Evolutionary conservation across 2,113 vertebrate genomes (phyloP), one percentile per base, ranked within the genome.

Genomic region (Aptenodytes forsteri): DNA sequence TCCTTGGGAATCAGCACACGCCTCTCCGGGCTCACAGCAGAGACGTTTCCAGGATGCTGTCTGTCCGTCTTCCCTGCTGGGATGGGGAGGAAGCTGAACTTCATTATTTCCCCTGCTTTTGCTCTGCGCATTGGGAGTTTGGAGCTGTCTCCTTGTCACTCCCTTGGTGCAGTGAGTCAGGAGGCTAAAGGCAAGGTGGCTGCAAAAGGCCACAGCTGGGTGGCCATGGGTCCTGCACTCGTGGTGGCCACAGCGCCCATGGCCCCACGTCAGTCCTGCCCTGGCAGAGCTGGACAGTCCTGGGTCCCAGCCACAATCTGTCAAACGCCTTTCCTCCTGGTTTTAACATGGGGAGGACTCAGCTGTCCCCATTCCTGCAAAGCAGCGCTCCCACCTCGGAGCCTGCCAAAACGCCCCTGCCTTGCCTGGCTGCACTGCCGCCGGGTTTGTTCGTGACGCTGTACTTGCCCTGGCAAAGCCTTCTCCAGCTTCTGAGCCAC

Each of bases 171-270:
- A 71, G 46, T 6, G 3, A 66, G 30, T 23, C 59, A 56, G 21
- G 38, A 73, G 49, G 44, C 27, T 79, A 52, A 82, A 52, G 26
- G 19, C 23, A 62, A 40, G 27, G 27, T 15, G 47, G 29, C 58
- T 80, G 42, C 56, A 49, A 58, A 72, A 61, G 29, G 46, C 34
- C 46, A 66, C 9, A 20, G 52, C 14, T 56, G 61, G 11, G 40
- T 44, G 36, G 34, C 46, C 8, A 0, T 1, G 4, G 11, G 13
- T 69, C 73, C 94, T 46, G 50, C 0, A 0, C 6, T 6, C 0
- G 0, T 10, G 54, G 40, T 50, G n/a, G 49, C 49, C 4, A 2
- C 83, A 66, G 23, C 5, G 2, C 3, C 2, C 15, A 6, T 1
- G 14, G 44, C 10, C n/a, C 47, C 18, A n/a, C 1, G 0, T 3